A percentile compares a stretch with the other conserved stretches of the same genome.
Conservation (phyloP, 2,113 vertebrate genomes). For the Malaclemys terrapin region DNA sequence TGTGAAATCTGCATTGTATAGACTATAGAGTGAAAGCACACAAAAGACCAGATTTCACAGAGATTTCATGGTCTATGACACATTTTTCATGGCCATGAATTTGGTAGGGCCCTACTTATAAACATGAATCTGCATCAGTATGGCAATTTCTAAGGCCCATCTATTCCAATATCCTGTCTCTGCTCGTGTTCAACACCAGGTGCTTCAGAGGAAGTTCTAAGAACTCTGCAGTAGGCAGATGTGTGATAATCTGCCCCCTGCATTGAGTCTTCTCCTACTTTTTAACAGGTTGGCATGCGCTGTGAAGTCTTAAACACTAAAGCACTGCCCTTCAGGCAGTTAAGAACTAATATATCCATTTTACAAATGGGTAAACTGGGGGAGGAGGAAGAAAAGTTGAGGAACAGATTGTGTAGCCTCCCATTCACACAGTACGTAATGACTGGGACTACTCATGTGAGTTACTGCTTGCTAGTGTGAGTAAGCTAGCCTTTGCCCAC, state of each 20-base stretch:
- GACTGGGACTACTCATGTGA: neutral
- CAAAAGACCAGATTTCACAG: too few relatives aligned
- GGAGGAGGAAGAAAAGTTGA: neutral
- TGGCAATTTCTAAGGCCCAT: neutral
- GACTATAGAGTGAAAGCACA: too few relatives aligned
- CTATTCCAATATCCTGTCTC: neutral
- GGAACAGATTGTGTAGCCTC: neutral
- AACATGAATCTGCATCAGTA: too few relatives aligned
- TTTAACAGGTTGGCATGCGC: neutral
- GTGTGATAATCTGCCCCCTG: neutral
- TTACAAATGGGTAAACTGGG: neutral
- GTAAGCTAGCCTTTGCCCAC: neutral
- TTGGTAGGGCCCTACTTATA: too few relatives aligned
- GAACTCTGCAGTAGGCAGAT: neutral
- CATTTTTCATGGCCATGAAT: too few relatives aligned
- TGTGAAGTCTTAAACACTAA: neutral
- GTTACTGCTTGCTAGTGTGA: neutral
- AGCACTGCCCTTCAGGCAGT: neutral
- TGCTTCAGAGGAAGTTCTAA: slow-evolving; percentile 7
- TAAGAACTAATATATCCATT: neutral
- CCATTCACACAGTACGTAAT: neutral
- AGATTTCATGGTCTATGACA: too few relatives aligned
- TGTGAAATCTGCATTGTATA: too few relatives aligned
- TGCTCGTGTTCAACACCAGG: neutral
- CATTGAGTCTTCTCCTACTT: neutral